Conservation (phyloP, 2,113 vertebrate species). For the Xiphophorus couchianus region DNA sequence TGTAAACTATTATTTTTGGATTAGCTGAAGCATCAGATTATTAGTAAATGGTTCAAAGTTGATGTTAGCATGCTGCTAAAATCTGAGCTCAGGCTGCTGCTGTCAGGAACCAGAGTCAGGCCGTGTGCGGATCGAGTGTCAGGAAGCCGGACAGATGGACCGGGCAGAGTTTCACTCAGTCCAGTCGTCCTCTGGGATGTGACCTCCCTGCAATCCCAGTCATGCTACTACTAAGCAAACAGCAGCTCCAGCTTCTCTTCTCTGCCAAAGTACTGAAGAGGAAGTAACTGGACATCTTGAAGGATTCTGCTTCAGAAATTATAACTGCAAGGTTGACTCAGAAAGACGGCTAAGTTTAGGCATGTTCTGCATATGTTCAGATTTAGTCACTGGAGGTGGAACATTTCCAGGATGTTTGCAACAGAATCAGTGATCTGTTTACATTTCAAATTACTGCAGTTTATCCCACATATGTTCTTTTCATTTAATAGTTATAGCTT, state of each 20-base stretch:
- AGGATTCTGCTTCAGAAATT: neutral
- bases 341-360: neutral
- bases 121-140: constrained; percentile 17
- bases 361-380: neutral
- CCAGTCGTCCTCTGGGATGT: constrained; percentile 21
- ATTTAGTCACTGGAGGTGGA: neutral
- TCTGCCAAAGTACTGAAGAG: constrained; percentile 23
- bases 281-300: neutral
- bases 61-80: neutral
- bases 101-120: neutral
- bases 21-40: neutral
- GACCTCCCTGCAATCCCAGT: constrained; percentile 16
- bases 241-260: constrained; percentile 6
- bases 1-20: neutral
- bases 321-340: neutral
- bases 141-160: constrained; percentile 19
- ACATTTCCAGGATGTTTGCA: neutral
- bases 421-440: neutral
- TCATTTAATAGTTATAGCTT: no score
- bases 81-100: constrained; percentile 2
- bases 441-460: neutral
- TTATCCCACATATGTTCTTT: neutral
- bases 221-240: constrained; percentile 32
- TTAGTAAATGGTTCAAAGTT: neutral
- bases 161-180: constrained; percentile 16